A percentile compares a stretch with the other conserved stretches of the same genome.
Conservation (phyloP, 2,113 vertebrate genomes). For the Solenodon paradoxus region DNA sequence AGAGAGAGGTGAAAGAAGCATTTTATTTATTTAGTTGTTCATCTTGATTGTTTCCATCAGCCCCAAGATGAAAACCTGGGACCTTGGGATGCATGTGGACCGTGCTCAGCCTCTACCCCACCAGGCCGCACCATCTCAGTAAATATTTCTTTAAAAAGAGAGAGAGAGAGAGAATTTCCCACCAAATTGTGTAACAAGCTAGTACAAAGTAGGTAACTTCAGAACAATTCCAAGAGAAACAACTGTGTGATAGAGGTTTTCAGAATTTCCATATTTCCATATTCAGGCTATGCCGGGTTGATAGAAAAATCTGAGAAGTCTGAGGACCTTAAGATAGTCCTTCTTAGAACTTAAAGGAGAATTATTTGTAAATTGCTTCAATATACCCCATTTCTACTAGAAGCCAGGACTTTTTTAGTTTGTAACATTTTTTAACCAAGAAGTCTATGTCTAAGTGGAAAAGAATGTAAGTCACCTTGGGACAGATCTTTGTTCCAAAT, state of each 20-base stretch:
- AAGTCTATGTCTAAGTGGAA: neutral
- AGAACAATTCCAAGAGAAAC: neutral
- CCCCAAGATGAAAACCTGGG: no score
- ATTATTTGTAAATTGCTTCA: neutral
- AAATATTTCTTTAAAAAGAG: no score
- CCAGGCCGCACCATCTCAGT: no score
- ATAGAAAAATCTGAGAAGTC: constrained; percentile 2
- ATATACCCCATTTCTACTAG: neutral
- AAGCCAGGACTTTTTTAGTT: neutral
- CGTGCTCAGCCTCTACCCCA: no score
- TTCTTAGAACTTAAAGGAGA: neutral
- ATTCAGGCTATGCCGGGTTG: neutral
- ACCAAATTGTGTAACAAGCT: neutral
- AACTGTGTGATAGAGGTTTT: neutral
- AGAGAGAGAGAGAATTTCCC: no score
- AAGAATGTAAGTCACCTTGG: neutral
- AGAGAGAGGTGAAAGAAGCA: no score
- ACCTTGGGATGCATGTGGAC: no score
- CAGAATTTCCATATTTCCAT: neutral
- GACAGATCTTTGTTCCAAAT: neutral
- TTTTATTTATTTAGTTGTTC: no score
- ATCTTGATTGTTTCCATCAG: no score
- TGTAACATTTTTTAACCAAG: neutral
- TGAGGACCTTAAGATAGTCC: neutral
- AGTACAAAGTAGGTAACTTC: neutral